These are phyloP conservation scores for Sussaba pulchella DNA, from an alignment of 2,888 invertebrate genomes.

Conservation along the genomic window DNA sequence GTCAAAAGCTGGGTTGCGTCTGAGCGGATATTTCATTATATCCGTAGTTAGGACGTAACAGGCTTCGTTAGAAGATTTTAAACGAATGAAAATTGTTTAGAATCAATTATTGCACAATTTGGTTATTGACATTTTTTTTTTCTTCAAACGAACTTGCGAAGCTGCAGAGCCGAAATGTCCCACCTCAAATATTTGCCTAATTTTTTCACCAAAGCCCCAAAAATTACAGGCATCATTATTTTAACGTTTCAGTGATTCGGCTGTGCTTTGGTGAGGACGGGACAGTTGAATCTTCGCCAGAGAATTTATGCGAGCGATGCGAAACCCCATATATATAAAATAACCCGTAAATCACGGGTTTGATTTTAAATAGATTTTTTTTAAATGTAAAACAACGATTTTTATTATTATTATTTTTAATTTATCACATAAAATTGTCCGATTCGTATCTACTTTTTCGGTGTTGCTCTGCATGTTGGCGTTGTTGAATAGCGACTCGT, in stretches of 20 bases:
- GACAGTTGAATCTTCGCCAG: slow-evolving; percentile 94
- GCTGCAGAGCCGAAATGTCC: slow-evolving; percentile 86
- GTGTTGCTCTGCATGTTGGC: slow-evolving; percentile 94
- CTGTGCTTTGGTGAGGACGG: slow-evolving; percentile 93
- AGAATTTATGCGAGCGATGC: slow-evolving; percentile 92
- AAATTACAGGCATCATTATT: too few relatives aligned
- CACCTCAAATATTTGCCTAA: too few relatives aligned
- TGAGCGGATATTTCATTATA: too few relatives aligned
- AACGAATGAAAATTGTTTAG: not conserved
- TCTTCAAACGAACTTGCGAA: slow-evolving; percentile 74
- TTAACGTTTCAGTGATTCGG: slow-evolving; percentile 97
- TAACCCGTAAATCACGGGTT: too few relatives aligned
- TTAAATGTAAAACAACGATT: not conserved
- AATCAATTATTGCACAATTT: not conserved
- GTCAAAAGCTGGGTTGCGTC: too few relatives aligned
- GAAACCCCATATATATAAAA: slow-evolving; percentile 92
- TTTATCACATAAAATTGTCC: slow-evolving; percentile 95
- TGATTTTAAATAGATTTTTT: too few relatives aligned
- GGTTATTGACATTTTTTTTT: not conserved
- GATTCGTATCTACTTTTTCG: slow-evolving; percentile 94
- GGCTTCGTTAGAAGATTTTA: not conserved
- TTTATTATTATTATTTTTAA: not conserved
- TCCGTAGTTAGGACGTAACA: too few relatives aligned
- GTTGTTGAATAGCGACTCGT: slow-evolving; percentile 91
- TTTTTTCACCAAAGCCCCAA: too few relatives aligned